These are phyloP conservation scores for Burhinus oedicnemus DNA, from an alignment of 2,113 vertebrate genomes.

Conservation along the genomic window DNA sequence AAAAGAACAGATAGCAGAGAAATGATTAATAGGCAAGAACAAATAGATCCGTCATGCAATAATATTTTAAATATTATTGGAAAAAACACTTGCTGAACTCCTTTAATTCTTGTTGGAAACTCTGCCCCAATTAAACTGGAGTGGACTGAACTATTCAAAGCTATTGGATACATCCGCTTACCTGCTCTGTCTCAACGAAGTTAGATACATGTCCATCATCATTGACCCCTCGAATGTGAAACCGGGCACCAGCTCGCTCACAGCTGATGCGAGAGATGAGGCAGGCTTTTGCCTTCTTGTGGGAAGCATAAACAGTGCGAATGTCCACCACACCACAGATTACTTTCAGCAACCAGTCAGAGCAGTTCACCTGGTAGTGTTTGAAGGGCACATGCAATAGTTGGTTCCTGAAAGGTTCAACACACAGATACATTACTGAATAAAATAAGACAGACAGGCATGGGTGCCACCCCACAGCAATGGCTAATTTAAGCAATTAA, in stretches of 20 bases:
- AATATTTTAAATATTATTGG: background rate
- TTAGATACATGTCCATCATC: slow-evolving; percentile 83
- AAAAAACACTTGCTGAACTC: background rate
- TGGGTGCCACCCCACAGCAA: background rate
- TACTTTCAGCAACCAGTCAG: slow-evolving; percentile 81
- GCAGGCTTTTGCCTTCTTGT: slow-evolving; percentile 83
- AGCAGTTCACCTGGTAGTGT: slow-evolving; percentile 80
- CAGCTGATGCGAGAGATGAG: slow-evolving; percentile 83
- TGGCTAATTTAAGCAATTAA: background rate
- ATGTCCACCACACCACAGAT: slow-evolving; percentile 79
- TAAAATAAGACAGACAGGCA: background rate
- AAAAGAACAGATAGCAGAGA: background rate
- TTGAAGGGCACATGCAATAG: slow-evolving; percentile 76
- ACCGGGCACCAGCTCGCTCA: slow-evolving; percentile 71
- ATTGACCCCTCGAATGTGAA: slow-evolving; percentile 74
- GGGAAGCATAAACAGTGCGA: slow-evolving; percentile 80
- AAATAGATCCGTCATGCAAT: background rate
- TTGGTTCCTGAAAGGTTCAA: slow-evolving; percentile 76
- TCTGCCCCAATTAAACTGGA: background rate
- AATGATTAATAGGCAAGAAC: background rate
- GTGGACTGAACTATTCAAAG: slow-evolving; percentile 9
- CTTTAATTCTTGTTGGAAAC: background rate
- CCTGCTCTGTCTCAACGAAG: slow-evolving; percentile 85
- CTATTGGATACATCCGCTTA: slow-evolving; percentile 16
- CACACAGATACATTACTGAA: background rate